Base-by-base conservation (phyloP, 1,140 invertebrate genomes). In the Ips typographus region DNA sequence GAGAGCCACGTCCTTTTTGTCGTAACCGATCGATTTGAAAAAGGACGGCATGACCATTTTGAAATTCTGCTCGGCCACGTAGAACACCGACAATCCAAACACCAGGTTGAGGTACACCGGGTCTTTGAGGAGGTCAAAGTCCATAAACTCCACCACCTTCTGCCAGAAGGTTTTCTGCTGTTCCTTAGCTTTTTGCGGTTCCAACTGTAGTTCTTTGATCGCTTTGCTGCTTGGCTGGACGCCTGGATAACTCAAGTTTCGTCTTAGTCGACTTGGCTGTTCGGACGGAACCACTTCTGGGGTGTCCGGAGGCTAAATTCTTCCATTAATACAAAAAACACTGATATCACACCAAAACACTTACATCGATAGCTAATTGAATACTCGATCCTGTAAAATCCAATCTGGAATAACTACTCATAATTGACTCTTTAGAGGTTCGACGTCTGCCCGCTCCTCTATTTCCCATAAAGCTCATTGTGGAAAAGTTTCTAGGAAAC, bases 41-140 rank as follows among this genome's bases (percentile, higher is more conserved):
- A 91, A 91, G 77, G 91, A 91, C 7, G 90, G 89, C 44, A 87
- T 89, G 56, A 91, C 86, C 84, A 90, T 86, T 78, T 90, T 89
- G 76, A 90, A 91, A 75, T 91, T 90, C 70, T 90, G 83, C 73
- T 91, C 89, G 6, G 89, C 88, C 36, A 89, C 88, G 78, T 89
- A 90, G 80, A 88, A 90, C 4, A 90, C 83, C 43, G 89, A 89
- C 22, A 90, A 80, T 1, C 89, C 89, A 56, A 90, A 85, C 56
- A 89, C 81, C 65, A 91, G 83, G 77, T 90, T 90, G 66, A 91
- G 82, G 76, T 89, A 91, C 36, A 86, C 85, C 86, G 88, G n/a
- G 75, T 80, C 71, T 64, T 75, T 77, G 8, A 79, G 68, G 7
- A 79, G 69, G 57, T 79, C 78, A n/a, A 79, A 76, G 67, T 79